These are phyloP conservation scores for Noctua janthe DNA, from an alignment of 2,888 invertebrate species.

Conservation along the genomic window DNA sequence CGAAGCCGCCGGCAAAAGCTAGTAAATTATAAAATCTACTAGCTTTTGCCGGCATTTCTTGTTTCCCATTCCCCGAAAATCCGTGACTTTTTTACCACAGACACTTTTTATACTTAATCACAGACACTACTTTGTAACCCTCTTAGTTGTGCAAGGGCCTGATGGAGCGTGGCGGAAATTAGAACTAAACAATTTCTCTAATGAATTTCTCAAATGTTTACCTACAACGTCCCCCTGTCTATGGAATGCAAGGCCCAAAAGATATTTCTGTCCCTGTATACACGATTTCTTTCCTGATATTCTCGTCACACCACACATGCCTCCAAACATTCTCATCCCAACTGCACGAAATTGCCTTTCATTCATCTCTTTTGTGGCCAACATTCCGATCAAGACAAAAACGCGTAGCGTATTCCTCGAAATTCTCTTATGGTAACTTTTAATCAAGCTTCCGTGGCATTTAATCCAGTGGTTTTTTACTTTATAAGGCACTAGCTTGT, in stretches of 20 bases:
- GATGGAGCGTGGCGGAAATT: not conserved
- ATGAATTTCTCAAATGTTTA: not conserved
- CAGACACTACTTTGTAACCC: not conserved
- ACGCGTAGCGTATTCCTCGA: not conserved
- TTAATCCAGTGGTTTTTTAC: not conserved
- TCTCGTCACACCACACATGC: constrained; percentile 1
- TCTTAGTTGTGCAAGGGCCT: not conserved
- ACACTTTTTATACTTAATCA: not conserved
- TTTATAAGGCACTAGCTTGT: not conserved
- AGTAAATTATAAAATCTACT: not conserved
- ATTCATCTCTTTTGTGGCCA: constrained; percentile 11
- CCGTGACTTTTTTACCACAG: not conserved
- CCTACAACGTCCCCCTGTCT: not conserved
- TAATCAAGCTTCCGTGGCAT: too few species aligned
- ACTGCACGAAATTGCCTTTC: not conserved
- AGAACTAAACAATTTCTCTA: not conserved
- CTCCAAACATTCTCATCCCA: constrained; percentile 6
- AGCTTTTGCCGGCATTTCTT: not conserved
- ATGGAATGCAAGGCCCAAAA: not conserved
- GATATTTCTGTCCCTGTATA: not conserved
- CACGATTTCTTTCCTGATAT: not conserved
- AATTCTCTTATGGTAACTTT: constrained; percentile 1
- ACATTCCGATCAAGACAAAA: constrained; percentile 13
- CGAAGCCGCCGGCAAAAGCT: too few species aligned
- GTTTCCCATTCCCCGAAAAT: not conserved